These are phyloP conservation scores for Aphidius gifuensis DNA, from an alignment of 1,140 invertebrate species.

Conservation along the genomic window DNA sequence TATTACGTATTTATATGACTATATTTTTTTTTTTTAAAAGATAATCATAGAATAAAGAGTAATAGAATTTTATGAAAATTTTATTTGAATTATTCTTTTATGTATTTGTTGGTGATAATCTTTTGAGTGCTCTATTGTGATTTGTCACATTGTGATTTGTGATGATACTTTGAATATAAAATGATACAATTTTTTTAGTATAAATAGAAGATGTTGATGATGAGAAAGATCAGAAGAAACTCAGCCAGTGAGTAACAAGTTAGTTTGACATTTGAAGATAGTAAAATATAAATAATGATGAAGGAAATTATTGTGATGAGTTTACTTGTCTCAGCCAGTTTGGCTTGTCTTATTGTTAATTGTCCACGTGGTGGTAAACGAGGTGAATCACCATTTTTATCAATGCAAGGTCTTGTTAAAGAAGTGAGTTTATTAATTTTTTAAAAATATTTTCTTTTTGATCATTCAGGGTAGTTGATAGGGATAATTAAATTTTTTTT, in stretches of 20 bases:
- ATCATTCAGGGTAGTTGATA: too few relatives aligned
- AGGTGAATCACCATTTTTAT: conserved; percentile 38
- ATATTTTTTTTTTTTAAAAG: too few relatives aligned
- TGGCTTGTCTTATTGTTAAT: conserved; percentile 57
- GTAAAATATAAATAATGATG: conserved; percentile 22
- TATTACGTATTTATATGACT: too few relatives aligned
- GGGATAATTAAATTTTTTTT: too few relatives aligned
- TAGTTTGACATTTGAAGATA: too few relatives aligned
- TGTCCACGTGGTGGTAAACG: conserved; percentile 58
- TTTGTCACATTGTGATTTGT: conserved; percentile 31
- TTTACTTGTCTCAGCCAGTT: conserved; percentile 33
- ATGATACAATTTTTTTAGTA: conserved; percentile 17
- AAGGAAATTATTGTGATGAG: conserved; percentile 29
- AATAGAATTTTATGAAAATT: too few relatives aligned
- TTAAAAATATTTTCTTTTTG: neutral
- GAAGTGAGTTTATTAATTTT: conserved; percentile 35
- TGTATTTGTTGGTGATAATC: conserved; percentile 33
- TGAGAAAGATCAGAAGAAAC: neutral
- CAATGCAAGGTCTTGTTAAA: conserved; percentile 37
- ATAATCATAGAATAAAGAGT: too few relatives aligned
- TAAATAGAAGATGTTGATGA: neutral
- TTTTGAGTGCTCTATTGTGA: conserved; percentile 41
- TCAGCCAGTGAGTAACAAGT: too few relatives aligned
- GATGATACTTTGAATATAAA: neutral
- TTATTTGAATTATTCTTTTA: conserved; percentile 1